Evolutionary conservation across 2,888 invertebrate species (phyloP), one percentile per base, ranked within the genome.

Genomic region (Rhagophthalmus giganteus): DNA sequence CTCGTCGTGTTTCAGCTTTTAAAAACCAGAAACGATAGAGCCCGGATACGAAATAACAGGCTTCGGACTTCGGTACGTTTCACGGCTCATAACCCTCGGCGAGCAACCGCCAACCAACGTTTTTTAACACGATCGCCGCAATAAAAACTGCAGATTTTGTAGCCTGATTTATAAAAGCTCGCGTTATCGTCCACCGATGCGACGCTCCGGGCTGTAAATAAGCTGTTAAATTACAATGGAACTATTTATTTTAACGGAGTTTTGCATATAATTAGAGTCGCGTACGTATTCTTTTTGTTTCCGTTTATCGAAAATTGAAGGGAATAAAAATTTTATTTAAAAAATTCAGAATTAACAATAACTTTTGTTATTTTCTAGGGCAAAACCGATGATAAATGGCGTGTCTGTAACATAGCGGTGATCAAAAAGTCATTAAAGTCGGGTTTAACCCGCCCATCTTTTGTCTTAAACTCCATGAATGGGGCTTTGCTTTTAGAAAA

Each of bases 361-460:
- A 20, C 20, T 7, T 20, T 20, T 20, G 20, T 20, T 20, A 50
- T 46, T 47, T 32, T 30, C 38, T 38, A 33, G 32, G 46, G 60
- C 55, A 59, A 56, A 61, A 60, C 47, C 51, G 54, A 60, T 68
- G 66, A 68, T 68, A 64, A 66, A 68, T 64, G 64, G 60, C 60
- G 62, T 59, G 66, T 66, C 66, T 46, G 58, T 58, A 60, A 64
- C 67, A 68, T 60, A 61, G 61, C 56, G 66, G 66, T 64, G 68
- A 68, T 68, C 67, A 68, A 67, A 67, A 68, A 66, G 66, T 66
- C 68, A 67, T 68, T 67, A 68, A 65, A 58, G 61, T 59, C 53
- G 54, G 54, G 55, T 51, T 56, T 57, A 56, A 41, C 57, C 60
- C 56, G 49, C 59, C 52, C 34, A 41, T 55, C 60, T 51, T 64